Conservation (phyloP, 2,113 vertebrate genomes). For the Pitta sordida region DNA sequence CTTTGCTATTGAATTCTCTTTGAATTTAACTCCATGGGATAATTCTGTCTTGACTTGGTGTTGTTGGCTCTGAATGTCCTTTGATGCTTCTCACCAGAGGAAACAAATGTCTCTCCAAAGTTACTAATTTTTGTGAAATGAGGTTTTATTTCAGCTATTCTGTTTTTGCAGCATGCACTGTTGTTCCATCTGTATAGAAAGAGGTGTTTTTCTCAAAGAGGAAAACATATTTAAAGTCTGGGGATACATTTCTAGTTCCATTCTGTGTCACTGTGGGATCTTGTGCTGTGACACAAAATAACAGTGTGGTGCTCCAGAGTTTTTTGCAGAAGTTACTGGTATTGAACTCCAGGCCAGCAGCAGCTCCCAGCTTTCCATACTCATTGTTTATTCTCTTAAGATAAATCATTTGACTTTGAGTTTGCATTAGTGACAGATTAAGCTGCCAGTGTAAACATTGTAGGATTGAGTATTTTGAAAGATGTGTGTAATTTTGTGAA, state of each 20-base stretch:
- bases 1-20: neutral
- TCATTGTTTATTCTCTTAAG: constrained; percentile 7
- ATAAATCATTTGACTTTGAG: neutral
- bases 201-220: accelerated
- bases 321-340: neutral
- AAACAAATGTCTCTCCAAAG: neutral
- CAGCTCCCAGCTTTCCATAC: neutral
- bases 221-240: neutral
- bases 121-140: neutral
- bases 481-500: neutral
- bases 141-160: neutral
- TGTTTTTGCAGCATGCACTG: neutral
- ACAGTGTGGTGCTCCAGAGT: neutral
- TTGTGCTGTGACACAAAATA: neutral
- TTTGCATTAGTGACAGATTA: constrained; percentile 27
- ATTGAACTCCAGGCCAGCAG: neutral
- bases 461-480: constrained; percentile 28
- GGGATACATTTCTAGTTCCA: neutral
- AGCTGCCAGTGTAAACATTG: constrained; percentile 25
- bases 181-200: neutral
- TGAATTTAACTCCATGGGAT: neutral
- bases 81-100: neutral
- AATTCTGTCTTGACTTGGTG: neutral
- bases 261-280: neutral
- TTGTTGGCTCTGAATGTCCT: neutral